These are phyloP conservation scores for Danionella cerebrum DNA, from an alignment of 2,113 vertebrate species.

Conservation along the genomic window DNA sequence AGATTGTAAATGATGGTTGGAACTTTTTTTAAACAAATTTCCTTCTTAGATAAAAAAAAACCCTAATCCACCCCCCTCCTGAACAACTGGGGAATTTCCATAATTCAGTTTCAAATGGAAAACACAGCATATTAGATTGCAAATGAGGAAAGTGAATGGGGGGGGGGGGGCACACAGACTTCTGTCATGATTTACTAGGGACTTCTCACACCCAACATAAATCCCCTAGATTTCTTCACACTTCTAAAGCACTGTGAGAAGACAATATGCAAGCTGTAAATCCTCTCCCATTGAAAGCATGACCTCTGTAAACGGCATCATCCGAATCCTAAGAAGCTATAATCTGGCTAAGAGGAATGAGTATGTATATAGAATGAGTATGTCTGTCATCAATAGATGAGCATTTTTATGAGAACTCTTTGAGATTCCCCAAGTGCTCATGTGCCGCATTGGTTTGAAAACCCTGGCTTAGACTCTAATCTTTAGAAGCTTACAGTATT, in stretches of 20 bases:
- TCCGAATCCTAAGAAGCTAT: conserved; percentile 49
- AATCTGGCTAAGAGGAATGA: conserved; percentile 52
- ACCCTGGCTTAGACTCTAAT: conserved; percentile 33
- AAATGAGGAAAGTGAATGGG: too few relatives aligned
- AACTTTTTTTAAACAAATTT: too few relatives aligned
- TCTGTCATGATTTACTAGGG: not conserved
- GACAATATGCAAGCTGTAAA: conserved; percentile 14
- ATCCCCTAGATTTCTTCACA: conserved; percentile 1
- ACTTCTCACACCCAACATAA: conserved; percentile 8
- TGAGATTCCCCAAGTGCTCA: conserved; percentile 1
- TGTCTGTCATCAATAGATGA: conserved; percentile 27
- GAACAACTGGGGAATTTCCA: too few relatives aligned
- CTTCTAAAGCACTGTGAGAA: not conserved
- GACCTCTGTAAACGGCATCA: conserved; percentile 39
- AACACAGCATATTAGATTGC: too few relatives aligned
- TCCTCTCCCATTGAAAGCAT: not conserved
- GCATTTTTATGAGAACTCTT: conserved; percentile 8
- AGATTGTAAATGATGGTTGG: too few relatives aligned
- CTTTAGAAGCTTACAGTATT: conserved; percentile 37
- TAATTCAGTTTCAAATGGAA: too few relatives aligned
- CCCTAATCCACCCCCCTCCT: too few relatives aligned
- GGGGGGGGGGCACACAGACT: not conserved
- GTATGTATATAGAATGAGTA: conserved; percentile 51
- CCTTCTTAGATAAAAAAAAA: too few relatives aligned
- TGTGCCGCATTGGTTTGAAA: conserved; percentile 28